These are phyloP conservation scores for Pitta sordida DNA, from an alignment of 2,113 vertebrate species.

Conservation along the genomic window DNA sequence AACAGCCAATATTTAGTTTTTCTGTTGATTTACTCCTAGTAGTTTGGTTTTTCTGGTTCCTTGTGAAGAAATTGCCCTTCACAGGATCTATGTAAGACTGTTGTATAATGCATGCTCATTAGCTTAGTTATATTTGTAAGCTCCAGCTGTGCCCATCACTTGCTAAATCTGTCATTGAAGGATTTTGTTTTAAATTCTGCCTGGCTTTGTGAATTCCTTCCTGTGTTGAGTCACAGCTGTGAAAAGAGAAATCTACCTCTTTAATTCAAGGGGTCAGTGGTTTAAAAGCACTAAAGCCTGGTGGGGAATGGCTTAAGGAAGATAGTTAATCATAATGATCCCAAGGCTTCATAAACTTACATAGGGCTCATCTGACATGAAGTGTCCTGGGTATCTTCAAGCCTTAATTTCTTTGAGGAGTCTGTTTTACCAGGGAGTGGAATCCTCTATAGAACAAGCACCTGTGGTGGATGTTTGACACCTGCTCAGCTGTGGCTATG, in stretches of 20 bases:
- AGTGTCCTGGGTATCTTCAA: background rate
- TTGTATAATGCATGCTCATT: background rate
- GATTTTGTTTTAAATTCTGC: slow-evolving; percentile 64
- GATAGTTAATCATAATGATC: slow-evolving; percentile 29
- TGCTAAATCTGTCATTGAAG: slow-evolving; percentile 51
- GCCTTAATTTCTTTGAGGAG: background rate
- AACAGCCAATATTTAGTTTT: background rate
- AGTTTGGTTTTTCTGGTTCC: background rate
- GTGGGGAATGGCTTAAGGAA: slow-evolving; percentile 2
- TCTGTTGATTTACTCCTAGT: background rate
- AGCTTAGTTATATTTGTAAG: slow-evolving; percentile 26
- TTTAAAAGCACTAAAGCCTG: slow-evolving; percentile 46
- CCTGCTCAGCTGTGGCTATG: background rate
- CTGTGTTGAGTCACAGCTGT: slow-evolving; percentile 53
- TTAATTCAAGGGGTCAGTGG: slow-evolving; percentile 40
- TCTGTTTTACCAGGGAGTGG: background rate
- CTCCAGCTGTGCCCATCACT: slow-evolving; percentile 55
- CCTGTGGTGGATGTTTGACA: slow-evolving; percentile 43
- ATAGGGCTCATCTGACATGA: background rate
- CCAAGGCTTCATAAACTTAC: background rate
- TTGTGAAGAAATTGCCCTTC: background rate
- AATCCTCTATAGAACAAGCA: background rate
- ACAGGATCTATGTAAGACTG: background rate
- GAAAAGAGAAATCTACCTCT: slow-evolving; percentile 49
- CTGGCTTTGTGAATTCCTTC: slow-evolving; percentile 50